A percentile compares a stretch with the other conserved stretches of the same genome.
Conservation (phyloP, 2,113 vertebrate genomes). For the Cygnus atratus region DNA sequence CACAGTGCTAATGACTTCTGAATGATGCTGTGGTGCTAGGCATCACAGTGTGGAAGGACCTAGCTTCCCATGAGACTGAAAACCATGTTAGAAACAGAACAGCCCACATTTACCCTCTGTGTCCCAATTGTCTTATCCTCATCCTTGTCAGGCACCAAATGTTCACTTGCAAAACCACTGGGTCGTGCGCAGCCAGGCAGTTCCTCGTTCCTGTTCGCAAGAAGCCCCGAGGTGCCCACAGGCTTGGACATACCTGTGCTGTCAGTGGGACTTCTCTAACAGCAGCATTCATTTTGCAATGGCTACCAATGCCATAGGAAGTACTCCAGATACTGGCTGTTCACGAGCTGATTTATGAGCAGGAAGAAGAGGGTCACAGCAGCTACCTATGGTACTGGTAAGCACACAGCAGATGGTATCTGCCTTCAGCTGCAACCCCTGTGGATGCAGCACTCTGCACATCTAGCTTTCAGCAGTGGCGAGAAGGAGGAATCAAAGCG, state of each 20-base stretch:
- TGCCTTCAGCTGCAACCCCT: background rate
- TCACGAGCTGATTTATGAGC: slow-evolving; percentile 33
- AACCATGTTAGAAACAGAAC: background rate
- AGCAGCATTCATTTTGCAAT: background rate
- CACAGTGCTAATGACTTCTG: background rate
- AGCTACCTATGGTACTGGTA: background rate
- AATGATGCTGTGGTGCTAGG: background rate
- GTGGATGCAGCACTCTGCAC: background rate
- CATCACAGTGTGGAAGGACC: accelerated
- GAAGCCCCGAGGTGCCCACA: background rate
- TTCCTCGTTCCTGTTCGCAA: background rate
- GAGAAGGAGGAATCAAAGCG: slow-evolving; percentile 20
- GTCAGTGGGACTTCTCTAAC: background rate
- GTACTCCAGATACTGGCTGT: background rate
- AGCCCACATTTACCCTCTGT: background rate
- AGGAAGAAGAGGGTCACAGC: background rate
- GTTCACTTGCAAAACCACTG: accelerated
- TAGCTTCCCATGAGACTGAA: background rate
- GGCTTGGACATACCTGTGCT: background rate
- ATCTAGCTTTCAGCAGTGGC: background rate
- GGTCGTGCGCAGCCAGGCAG: background rate
- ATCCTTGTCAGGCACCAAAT: background rate
- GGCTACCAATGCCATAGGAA: background rate
- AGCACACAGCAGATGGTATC: background rate
- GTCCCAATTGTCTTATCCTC: background rate